Percentiles rank a stretch among this genome's conserved stretches.
phyloP scores from a whole-genome alignment of 2,888 invertebrate species.

The Calameuta idolon region DNA sequence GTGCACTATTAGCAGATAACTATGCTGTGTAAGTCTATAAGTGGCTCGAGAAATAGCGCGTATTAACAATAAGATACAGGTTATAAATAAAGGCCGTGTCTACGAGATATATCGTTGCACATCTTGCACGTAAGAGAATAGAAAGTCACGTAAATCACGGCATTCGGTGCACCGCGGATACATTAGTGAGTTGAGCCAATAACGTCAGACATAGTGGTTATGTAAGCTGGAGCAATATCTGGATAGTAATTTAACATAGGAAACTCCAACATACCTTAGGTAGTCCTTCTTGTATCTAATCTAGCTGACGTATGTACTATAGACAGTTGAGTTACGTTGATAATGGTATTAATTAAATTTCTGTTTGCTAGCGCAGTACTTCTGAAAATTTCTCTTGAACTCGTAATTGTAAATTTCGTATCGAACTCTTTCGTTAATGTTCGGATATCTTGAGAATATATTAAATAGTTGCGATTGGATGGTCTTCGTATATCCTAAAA shows the following conservation, averaged over 20 bases:
- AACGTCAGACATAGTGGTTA: not conserved
- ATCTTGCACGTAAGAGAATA: conserved; percentile 36
- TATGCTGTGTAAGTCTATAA: not conserved
- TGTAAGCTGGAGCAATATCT: conserved; percentile 5
- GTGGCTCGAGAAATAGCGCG: not conserved
- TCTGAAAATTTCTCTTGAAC: not conserved
- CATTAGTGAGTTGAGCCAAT: conserved; percentile 14
- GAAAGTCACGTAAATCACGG: conserved; percentile 43
- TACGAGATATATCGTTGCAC: conserved; percentile 19
- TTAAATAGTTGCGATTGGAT: not conserved
- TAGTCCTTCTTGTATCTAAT: not conserved
- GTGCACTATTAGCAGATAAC: not conserved
- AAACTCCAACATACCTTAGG: not conserved
- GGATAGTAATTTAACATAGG: not conserved
- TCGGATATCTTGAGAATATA: not conserved
- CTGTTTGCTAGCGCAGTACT: not conserved
- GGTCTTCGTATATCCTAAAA: not conserved
- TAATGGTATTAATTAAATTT: conserved; percentile 1
- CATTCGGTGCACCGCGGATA: conserved; percentile 26
- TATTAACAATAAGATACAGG: not conserved
- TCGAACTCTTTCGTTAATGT: not conserved
- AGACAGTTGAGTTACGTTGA: not conserved
- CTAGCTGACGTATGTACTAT: not conserved
- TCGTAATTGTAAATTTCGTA: not conserved
- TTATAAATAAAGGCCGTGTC: conserved; percentile 19